A percentile compares a stretch with the other conserved stretches of the same genome.
Evolutionary conservation across 2,888 invertebrate species (phyloP).

Genomic region (Norana najaformis): DNA sequence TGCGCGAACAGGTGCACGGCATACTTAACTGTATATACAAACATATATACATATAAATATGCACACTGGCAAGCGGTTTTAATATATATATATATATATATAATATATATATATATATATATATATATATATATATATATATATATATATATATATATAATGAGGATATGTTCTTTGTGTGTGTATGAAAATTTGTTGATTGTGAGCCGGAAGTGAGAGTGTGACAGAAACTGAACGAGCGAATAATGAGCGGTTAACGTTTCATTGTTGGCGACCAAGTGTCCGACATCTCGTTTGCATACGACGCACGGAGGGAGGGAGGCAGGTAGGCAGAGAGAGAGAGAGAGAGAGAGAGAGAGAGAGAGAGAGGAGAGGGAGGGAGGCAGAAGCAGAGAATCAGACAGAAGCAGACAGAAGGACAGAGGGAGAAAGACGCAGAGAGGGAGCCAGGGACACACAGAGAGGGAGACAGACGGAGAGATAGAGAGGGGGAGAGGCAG

Average conservation of each 20-base stretch:
- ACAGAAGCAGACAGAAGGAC: too few species aligned
- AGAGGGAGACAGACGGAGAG: not conserved
- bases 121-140: not conserved
- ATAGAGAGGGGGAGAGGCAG: not conserved
- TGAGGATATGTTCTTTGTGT: not conserved
- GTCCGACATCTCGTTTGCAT: not conserved
- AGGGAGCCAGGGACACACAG: not conserved
- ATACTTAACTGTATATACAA: not conserved
- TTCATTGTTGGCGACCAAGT: not conserved
- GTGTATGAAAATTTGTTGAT: not conserved
- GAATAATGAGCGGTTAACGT: conserved; percentile 6
- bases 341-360: too few species aligned
- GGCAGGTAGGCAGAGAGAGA: too few species aligned
- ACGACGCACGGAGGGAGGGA: not conserved
- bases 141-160: not conserved
- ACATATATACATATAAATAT: conserved; percentile 20
- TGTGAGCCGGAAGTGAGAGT: not conserved
- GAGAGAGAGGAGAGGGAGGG: too few species aligned
- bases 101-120: not conserved
- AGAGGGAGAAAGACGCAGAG: not conserved
- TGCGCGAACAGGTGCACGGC: not conserved
- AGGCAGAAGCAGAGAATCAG: too few species aligned
- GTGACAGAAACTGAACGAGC: not conserved
- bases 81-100: not conserved
- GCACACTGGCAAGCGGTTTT: too few species aligned